Percentiles rank a stretch among this genome's conserved stretches.
phyloP scores from a whole-genome alignment of 2,888 invertebrate genomes.

The Agrochola macilenta region DNA sequence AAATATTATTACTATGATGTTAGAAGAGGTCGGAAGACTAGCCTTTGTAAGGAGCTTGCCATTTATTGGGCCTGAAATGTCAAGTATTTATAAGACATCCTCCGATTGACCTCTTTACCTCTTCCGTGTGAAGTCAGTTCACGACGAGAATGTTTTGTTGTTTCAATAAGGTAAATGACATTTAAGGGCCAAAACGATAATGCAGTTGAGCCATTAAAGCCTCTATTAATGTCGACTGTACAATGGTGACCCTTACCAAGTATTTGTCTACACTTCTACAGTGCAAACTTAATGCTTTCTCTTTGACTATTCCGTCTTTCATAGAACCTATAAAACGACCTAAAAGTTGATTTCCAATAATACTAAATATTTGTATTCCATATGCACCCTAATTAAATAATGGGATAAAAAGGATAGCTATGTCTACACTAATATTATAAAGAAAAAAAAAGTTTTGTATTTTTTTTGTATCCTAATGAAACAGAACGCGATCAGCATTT shows the following conservation, averaged over 20 bases:
- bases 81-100: slow-evolving; percentile 47
- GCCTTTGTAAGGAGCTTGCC: slow-evolving; percentile 46
- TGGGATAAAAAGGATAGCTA: no score
- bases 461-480: no score
- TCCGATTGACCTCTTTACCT: slow-evolving; percentile 41
- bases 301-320: not conserved
- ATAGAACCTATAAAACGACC: not conserved
- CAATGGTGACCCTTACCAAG: not conserved
- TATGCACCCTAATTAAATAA: not conserved
- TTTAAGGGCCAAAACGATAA: slow-evolving; percentile 7
- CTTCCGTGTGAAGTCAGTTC: slow-evolving; percentile 39
- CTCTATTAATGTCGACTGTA: not conserved
- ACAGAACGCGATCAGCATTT: no score
- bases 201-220: slow-evolving; percentile 2
- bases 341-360: not conserved
- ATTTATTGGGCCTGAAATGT: slow-evolving; percentile 55
- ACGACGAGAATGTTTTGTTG: not conserved
- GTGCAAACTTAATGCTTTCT: not conserved
- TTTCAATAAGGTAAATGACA: slow-evolving; percentile 15
- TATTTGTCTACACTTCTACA: not conserved
- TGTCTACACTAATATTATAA: no score
- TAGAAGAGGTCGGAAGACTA: slow-evolving; percentile 39
- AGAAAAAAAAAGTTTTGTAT: no score
- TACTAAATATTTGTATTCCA: not conserved
- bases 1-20: not conserved